Conservation (phyloP, 2,113 vertebrate species). For the Elephantulus edwardii region DNA sequence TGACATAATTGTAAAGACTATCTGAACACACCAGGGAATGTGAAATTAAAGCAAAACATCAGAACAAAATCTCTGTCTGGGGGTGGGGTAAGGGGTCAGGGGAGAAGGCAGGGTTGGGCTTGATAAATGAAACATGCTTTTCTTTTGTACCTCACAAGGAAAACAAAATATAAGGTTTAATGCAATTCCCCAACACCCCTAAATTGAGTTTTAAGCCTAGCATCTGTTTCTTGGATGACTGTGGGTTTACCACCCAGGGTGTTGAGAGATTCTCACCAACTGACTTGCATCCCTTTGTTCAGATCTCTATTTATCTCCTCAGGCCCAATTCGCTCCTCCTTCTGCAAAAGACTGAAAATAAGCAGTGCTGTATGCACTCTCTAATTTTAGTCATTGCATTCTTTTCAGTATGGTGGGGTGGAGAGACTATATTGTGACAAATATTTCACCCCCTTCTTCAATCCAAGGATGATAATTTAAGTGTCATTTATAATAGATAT, state of each 20-base stretch:
- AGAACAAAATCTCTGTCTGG: not conserved
- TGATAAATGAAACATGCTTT: slow-evolving; percentile 57
- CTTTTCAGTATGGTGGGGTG: slow-evolving; percentile 71
- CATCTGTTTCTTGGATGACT: slow-evolving; percentile 73
- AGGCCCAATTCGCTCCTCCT: slow-evolving; percentile 73
- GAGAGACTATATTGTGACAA: slow-evolving; percentile 76
- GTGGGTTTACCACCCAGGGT: slow-evolving; percentile 74
- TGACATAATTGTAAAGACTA: slow-evolving; percentile 18
- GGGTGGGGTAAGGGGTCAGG: not conserved
- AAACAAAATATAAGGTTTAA: slow-evolving; percentile 67
- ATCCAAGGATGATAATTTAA: slow-evolving; percentile 76
- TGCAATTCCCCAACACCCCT: slow-evolving; percentile 50
- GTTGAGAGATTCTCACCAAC: slow-evolving; percentile 66
- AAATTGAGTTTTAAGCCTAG: slow-evolving; percentile 69
- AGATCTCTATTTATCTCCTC: slow-evolving; percentile 78
- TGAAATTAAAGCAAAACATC: slow-evolving; percentile 51
- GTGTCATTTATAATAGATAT: slow-evolving; percentile 74
- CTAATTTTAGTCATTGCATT: slow-evolving; percentile 77
- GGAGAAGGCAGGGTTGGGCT: slow-evolving; percentile 11
- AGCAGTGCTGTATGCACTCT: slow-evolving; percentile 71
- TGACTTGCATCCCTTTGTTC: slow-evolving; percentile 77
- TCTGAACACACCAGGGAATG: slow-evolving; percentile 27
- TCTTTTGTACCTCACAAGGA: slow-evolving; percentile 33
- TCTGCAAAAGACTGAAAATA: slow-evolving; percentile 78
- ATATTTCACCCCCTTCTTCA: slow-evolving; percentile 74